Evolutionary conservation across 2,797 vertebrate genomes (phyloP), one percentile per base, ranked within the genome.

Genomic region (Gila robusta): DNA sequence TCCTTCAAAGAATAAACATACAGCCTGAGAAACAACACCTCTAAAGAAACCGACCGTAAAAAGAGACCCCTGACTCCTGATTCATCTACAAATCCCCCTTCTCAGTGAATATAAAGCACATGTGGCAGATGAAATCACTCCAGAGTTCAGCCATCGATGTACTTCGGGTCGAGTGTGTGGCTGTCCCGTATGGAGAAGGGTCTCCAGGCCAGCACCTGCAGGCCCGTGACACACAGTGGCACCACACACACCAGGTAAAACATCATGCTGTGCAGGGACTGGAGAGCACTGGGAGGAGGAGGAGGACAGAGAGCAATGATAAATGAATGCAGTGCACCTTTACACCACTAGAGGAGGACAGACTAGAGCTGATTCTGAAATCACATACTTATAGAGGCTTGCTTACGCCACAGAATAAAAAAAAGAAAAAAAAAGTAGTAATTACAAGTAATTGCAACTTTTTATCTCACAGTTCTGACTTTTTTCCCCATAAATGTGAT

Each of bases 191-290:
- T 96, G 5, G 97, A 97, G 91, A 97, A 98, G 0, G 93, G 95
- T 82, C 91, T 97, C 97, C 97, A 98, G 0, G 92, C 94, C 87
- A 98, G 81, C 81, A 96, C 94, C 91, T 97, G 97, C 44, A 96
- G 11, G 2, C 86, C 67, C 19, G 97, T 90, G 7, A 97, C 89
- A 89, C 93, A 94, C 89, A 98, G 47, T 0, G 97, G 97, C 64
- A 97, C 93, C 92, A 97, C 85, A 73, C 97, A 98, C 84, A 97
- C 93, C 95, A 98, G 79, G 92, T 93, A 94, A 94, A 98, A 98
- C 96, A 98, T 96, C 92, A 93, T 88, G 28, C 92, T 93, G 35
- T 95, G 96, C 87, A 98, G 97, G 81, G 91, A 92, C 90, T 94
- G 85, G 91, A 94, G 86, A 1, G 89, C 90, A 74, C 98, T 98